Percentiles rank a stretch among this genome's conserved stretches.
These are phyloP conservation scores for Trilocha varians DNA, from an alignment of 2,888 invertebrate species.

Conservation along the genomic window DNA sequence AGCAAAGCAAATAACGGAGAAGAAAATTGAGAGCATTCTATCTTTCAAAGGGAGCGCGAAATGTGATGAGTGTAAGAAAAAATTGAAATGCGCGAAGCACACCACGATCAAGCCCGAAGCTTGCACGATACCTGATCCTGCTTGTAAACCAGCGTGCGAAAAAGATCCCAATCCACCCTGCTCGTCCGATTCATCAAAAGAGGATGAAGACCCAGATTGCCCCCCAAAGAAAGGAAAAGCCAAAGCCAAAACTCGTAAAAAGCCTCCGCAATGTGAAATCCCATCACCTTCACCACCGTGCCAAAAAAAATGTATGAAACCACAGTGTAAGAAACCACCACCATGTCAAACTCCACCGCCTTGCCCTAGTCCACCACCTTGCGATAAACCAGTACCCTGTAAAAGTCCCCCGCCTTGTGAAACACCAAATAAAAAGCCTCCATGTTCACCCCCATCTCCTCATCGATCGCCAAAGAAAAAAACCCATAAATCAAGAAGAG, in stretches of 20 bases:
- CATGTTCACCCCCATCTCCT: neutral
- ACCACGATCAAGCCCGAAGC: slow-evolving; percentile 16
- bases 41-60: slow-evolving; percentile 20
- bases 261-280: neutral
- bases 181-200: neutral
- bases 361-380: neutral
- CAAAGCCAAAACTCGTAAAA: neutral
- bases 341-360: slow-evolving; percentile 1
- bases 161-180: slow-evolving; percentile 19
- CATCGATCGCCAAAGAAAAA: neutral
- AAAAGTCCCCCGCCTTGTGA: neutral
- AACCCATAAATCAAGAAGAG: neutral
- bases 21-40: slow-evolving; percentile 26
- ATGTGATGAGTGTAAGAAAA: slow-evolving; percentile 21
- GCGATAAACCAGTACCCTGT: neutral
- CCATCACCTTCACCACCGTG: neutral
- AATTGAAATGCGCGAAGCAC: slow-evolving; percentile 19
- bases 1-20: slow-evolving; percentile 11
- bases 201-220: neutral
- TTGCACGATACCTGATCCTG: slow-evolving; percentile 20
- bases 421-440: neutral
- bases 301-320: neutral
- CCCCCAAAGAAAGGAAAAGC: neutral
- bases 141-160: slow-evolving; percentile 21
- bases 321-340: neutral